A percentile compares a stretch with the other conserved stretches of the same genome.
Conservation (phyloP, 2,888 invertebrate species). For the Calliopum simillimum region DNA sequence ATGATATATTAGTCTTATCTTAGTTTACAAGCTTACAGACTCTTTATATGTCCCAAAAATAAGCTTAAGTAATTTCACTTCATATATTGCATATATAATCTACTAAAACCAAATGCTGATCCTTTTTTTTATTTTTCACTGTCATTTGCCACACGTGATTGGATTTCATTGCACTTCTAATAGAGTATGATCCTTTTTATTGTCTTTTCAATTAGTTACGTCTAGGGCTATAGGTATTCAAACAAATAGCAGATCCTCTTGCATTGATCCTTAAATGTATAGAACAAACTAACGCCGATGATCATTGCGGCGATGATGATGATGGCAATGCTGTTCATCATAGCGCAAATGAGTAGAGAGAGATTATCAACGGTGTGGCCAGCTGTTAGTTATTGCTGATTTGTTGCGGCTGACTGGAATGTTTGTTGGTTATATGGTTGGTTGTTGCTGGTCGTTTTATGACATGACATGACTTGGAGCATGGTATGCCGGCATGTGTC, state of each 20-base stretch:
- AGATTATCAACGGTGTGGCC: slow-evolving; percentile 49
- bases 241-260: slow-evolving; percentile 16
- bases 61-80: too few relatives aligned
- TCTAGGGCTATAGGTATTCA: slow-evolving; percentile 35
- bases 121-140: neutral
- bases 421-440: neutral
- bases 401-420: slow-evolving; percentile 36
- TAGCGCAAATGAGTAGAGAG: slow-evolving; percentile 19
- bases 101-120: too few relatives aligned
- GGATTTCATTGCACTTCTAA: slow-evolving; percentile 55
- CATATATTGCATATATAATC: too few relatives aligned
- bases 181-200: slow-evolving; percentile 38
- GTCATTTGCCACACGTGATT: slow-evolving; percentile 42
- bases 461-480: neutral
- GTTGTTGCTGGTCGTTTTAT: neutral
- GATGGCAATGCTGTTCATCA: slow-evolving; percentile 1
- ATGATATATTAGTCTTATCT: too few relatives aligned
- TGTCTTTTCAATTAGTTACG: slow-evolving; percentile 48
- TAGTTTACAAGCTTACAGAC: too few relatives aligned
- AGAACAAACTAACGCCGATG: slow-evolving; percentile 37
- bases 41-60: too few relatives aligned
- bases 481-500: too few relatives aligned
- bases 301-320: slow-evolving; percentile 21
- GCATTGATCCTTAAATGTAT: slow-evolving; percentile 15
- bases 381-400: slow-evolving; percentile 44